Base-by-base conservation (phyloP, 1,140 invertebrate genomes). In the Semibalanus balanoides region DNA sequence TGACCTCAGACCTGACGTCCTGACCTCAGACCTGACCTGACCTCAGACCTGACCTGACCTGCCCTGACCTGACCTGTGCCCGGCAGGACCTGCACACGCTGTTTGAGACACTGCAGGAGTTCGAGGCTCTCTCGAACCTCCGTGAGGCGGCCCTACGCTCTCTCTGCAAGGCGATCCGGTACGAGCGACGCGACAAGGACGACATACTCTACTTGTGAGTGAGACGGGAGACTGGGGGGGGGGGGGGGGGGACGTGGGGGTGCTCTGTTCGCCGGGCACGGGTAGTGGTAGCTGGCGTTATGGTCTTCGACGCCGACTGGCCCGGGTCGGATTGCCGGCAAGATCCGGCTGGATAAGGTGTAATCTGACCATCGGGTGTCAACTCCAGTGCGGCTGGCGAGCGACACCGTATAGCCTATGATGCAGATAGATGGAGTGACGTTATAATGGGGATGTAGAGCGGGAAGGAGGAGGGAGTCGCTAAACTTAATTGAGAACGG, bases 131-230 rank as follows among this genome's bases (percentile, higher is more conserved):
- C 77, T 87, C 89, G 35, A 87, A 88, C 73, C 87, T 90, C 74
- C 83, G 91, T 74, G 91, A 93, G 81, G 89, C 90, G 19, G 86
- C 89, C 74, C 85, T 93, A 30, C 85, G 90, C 69, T 85, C 88
- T 11, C 84, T 93, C 14, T 91, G 90, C 82, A 88, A 88, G 82
- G 86, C 88, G 69, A 90, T 92, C 3, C 86, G 90, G 31, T 92
- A 91, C 80, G 90, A 92, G 81, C 87, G 87, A 74, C 90, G 91
- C 81, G 87, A 90, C 79, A 90, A 90, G 70, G 92, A 93, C 83
- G 90, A 92, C 81, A 90, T 93, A 30, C 85, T 93, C 3, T 93
- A 92, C 83, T 91, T 90, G 91, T 93, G 83, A 88, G 90, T 40
- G 35, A 7, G 35, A 40, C 35, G 35, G 5, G 35, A 40, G 17